phyloP scores from a whole-genome alignment of 2,888 invertebrate species.

The Tortrix viridana region DNA sequence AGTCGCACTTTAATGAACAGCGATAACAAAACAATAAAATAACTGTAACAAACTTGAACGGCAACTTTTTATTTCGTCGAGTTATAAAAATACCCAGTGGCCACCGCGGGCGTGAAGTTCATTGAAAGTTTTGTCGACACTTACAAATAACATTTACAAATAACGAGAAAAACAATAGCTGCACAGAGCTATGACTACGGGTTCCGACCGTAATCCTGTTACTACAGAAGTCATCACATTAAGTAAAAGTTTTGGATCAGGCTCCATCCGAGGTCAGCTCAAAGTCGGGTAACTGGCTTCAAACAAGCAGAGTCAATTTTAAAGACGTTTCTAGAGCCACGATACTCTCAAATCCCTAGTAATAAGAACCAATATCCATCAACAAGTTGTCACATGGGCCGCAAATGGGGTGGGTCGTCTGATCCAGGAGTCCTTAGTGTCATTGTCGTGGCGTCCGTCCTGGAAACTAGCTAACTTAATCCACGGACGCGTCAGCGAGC shows the following conservation, averaged over 20 bases:
- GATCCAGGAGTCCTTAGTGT: constrained; percentile 67
- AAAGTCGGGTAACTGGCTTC: constrained; percentile 61
- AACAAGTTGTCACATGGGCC: constrained; percentile 34
- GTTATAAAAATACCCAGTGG: constrained; percentile 33
- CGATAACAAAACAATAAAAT: constrained; percentile 33
- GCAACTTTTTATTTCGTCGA: constrained; percentile 31
- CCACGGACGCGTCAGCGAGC: constrained; percentile 56
- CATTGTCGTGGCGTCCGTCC: constrained; percentile 68
- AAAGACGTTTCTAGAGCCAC: background rate
- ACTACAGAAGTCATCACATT: constrained; percentile 58
- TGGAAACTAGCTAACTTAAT: constrained; percentile 63
- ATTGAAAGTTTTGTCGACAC: constrained; percentile 16
- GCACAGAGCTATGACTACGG: constrained; percentile 20
- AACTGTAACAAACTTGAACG: constrained; percentile 25
- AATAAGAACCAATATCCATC: constrained; percentile 41
- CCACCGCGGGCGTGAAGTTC: constrained; percentile 15
- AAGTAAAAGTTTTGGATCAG: constrained; percentile 32
- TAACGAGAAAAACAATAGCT: constrained; percentile 24
- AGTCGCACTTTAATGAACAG: constrained; percentile 12
- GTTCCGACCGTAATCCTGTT: constrained; percentile 51
- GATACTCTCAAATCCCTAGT: constrained; percentile 21
- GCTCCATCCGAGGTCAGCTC: constrained; percentile 53
- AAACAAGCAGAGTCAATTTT: constrained; percentile 41
- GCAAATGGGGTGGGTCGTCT: constrained; percentile 47
- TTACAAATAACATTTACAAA: constrained; percentile 28